Conservation (phyloP, 2,888 invertebrate genomes). For the Calephelis perditalis region DNA sequence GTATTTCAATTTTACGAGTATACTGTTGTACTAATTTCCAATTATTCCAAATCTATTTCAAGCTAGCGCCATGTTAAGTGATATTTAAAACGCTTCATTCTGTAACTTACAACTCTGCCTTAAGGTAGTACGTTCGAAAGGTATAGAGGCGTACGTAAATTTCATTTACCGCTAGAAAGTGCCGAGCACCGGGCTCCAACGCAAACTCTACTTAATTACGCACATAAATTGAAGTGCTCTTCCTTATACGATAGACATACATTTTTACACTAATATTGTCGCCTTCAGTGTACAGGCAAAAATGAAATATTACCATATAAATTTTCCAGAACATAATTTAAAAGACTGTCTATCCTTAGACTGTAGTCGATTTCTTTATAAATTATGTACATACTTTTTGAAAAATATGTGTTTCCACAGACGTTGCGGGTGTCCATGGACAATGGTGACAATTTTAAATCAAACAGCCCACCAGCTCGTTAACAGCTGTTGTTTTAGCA, state of each 20-base stretch:
- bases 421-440: too few relatives aligned
- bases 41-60: too few relatives aligned
- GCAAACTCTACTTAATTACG: conserved; percentile 77
- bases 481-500: too few relatives aligned
- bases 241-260: conserved; percentile 62
- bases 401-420: too few relatives aligned
- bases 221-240: conserved; percentile 74
- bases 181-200: conserved; percentile 64
- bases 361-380: too few relatives aligned
- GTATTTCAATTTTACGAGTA: too few relatives aligned
- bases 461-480: too few relatives aligned
- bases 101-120: conserved; percentile 36
- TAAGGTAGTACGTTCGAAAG: conserved; percentile 57
- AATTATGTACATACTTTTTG: too few relatives aligned
- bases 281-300: conserved; percentile 8
- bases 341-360: too few relatives aligned
- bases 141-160: conserved; percentile 69
- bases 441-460: too few relatives aligned
- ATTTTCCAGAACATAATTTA: neutral
- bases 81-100: conserved; percentile 31
- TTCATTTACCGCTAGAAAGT: conserved; percentile 74
- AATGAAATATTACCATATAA: conserved; percentile 8
- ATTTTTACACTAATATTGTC: conserved; percentile 45
- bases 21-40: too few relatives aligned
- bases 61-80: too few relatives aligned